Evolutionary conservation across 2,113 vertebrate genomes (phyloP).

Genomic region (Emydocephalus ijimae): DNA sequence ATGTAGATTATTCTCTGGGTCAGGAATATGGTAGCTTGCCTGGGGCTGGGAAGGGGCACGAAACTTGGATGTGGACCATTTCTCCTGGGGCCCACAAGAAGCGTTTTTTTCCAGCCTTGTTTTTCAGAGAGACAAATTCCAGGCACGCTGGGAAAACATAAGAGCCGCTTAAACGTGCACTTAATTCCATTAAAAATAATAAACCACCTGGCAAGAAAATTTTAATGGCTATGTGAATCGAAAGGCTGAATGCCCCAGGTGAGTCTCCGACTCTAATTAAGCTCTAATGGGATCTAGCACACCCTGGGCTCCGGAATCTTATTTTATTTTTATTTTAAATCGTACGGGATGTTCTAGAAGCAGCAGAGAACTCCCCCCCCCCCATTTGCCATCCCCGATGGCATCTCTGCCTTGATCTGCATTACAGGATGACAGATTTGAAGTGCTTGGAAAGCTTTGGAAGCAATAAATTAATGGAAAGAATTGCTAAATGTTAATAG

Average conservation of each 20-base stretch:
- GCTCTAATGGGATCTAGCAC: neutral
- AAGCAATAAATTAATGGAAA: neutral
- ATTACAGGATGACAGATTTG: neutral
- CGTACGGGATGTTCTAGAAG: neutral
- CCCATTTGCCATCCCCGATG: fast-evolving
- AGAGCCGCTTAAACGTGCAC: neutral
- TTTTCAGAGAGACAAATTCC: neutral
- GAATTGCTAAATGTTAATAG: neutral
- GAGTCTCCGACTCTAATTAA: neutral
- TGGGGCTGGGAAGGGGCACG: too few relatives aligned
- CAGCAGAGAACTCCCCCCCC: neutral
- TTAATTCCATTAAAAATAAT: neutral
- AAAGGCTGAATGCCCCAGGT: neutral
- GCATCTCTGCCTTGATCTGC: neutral
- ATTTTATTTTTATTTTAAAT: neutral
- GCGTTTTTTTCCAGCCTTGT: neutral
- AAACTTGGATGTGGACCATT: too few relatives aligned
- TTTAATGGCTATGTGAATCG: neutral
- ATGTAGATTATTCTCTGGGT: too few relatives aligned
- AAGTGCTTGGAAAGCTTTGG: neutral
- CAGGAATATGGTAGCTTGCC: too few relatives aligned
- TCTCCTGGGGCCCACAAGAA: too few relatives aligned
- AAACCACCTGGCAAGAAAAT: neutral
- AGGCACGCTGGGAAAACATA: neutral
- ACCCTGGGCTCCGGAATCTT: neutral